phyloP scores from a whole-genome alignment of 2,113 vertebrate genomes.

The Lepus americanus region DNA sequence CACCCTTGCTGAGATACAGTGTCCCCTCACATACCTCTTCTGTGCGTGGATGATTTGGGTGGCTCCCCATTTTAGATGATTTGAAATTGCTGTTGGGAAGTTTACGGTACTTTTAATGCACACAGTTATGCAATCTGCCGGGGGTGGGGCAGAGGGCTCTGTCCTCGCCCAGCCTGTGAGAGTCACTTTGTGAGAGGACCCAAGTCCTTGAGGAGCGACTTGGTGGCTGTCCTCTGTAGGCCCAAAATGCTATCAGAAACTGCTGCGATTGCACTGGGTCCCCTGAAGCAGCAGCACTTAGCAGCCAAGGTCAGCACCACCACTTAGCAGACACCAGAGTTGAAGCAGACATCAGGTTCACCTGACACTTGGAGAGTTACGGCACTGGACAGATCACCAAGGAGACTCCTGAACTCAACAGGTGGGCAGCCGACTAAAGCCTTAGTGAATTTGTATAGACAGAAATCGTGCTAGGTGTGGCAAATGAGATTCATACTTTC shows the following conservation, averaged over 20 bases:
- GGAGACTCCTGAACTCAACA: neutral
- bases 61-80: neutral
- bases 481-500: conserved; percentile 15
- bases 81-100: neutral
- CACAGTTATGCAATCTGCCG: neutral
- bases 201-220: neutral
- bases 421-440: neutral
- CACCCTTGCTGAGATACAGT: neutral
- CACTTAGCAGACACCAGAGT: neutral
- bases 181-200: neutral
- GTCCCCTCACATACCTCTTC: neutral
- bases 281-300: neutral
- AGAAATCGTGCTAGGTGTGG: neutral
- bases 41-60: neutral
- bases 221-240: neutral
- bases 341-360: neutral
- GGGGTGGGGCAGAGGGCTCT: neutral
- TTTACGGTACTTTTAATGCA: neutral
- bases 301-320: neutral
- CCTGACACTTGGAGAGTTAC: neutral
- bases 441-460: neutral
- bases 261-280: neutral
- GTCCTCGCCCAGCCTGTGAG: neutral
- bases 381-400: neutral
- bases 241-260: conserved; percentile 8